A percentile compares a stretch with the other conserved stretches of the same genome.
Evolutionary conservation across 1,140 invertebrate genomes (phyloP).

Genomic region (Epicauta chinensis): DNA sequence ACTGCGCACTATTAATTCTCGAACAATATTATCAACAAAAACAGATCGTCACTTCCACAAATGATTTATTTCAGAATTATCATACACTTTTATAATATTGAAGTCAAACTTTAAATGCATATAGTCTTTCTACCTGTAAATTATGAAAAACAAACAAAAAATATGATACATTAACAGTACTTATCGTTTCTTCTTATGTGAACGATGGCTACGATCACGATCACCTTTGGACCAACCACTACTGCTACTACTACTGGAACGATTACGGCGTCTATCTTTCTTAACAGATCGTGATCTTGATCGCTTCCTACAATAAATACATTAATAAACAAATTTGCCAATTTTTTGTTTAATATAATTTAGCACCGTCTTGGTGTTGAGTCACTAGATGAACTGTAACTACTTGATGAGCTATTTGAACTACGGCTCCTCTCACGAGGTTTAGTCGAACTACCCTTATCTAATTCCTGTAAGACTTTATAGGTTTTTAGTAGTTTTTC

Average conservation of each 20-base stretch:
- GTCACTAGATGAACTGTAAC: constrained; percentile 9
- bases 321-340: no score
- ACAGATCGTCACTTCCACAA: neutral
- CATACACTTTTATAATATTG: neutral
- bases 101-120: neutral
- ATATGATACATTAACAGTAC: neutral
- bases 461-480: constrained; percentile 38
- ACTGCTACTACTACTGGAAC: constrained; percentile 8
- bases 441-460: constrained; percentile 27
- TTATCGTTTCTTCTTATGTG: constrained; percentile 5
- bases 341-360: no score
- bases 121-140: neutral
- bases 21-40: neutral
- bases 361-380: neutral
- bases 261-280: constrained; percentile 7
- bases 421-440: constrained; percentile 22
- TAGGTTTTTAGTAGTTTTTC: constrained; percentile 40
- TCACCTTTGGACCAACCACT: constrained; percentile 7
- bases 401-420: constrained; percentile 15
- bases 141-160: neutral
- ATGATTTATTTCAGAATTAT: neutral
- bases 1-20: no score
- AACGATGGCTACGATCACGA: neutral
- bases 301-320: no score
- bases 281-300: neutral